Percentiles rank a stretch among this genome's conserved stretches.
phyloP scores from a whole-genome alignment of 2,797 vertebrate species.

The Sparus aurata region DNA sequence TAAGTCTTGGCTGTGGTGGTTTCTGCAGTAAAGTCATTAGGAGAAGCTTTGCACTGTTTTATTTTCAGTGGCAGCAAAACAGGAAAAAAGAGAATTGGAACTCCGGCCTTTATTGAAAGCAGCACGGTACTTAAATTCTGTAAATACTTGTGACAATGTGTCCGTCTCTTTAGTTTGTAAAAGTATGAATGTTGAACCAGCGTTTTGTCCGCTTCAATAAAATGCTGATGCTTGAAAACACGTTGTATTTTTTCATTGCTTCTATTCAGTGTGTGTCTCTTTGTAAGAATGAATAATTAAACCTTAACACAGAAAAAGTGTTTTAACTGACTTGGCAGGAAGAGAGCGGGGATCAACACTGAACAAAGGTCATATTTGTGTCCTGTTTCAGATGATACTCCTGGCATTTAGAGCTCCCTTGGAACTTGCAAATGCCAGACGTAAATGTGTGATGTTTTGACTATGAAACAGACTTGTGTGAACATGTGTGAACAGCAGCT shows the following conservation, averaged over 20 bases:
- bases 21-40: neutral
- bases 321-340: too few relatives aligned
- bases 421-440: too few relatives aligned
- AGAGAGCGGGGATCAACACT: too few relatives aligned
- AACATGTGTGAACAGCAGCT: too few relatives aligned
- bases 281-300: too few relatives aligned
- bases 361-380: too few relatives aligned
- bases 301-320: too few relatives aligned
- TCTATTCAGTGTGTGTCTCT: too few relatives aligned
- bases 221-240: neutral
- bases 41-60: neutral
- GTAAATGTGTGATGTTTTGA: too few relatives aligned
- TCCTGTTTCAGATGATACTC: too few relatives aligned
- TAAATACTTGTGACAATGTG: conserved; percentile 24
- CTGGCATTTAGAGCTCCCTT: too few relatives aligned
- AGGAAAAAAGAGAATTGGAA: neutral
- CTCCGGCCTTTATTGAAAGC: neutral
- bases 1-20: neutral
- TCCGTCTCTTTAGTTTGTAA: neutral
- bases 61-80: neutral
- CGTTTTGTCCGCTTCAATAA: conserved; percentile 23
- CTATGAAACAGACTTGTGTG: too few relatives aligned
- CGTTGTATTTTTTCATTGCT: neutral
- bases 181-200: neutral
- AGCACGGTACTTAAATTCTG: neutral